phyloP scores from a whole-genome alignment of 2,888 invertebrate genomes.

The Ommatoiulus sabulosus region DNA sequence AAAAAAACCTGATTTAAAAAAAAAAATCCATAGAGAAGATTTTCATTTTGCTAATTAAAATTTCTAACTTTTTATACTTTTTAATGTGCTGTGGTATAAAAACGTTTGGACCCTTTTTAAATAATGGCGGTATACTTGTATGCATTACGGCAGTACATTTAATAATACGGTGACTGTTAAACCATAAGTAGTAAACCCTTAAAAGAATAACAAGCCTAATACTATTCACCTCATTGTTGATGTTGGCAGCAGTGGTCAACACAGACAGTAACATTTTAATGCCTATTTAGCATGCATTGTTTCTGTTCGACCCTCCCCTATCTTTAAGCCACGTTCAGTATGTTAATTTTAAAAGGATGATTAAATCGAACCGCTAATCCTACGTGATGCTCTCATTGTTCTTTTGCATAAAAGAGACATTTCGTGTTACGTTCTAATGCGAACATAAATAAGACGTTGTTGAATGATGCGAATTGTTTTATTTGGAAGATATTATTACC shows the following conservation, averaged over 20 bases:
- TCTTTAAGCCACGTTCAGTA: not conserved
- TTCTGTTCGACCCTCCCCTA: not conserved
- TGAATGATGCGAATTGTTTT: too few relatives aligned
- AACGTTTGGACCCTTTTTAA: too few relatives aligned
- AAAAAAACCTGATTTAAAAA: too few relatives aligned
- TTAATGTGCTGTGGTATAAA: too few relatives aligned
- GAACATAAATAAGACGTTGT: not conserved
- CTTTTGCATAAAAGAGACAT: not conserved
- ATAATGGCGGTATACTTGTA: too few relatives aligned
- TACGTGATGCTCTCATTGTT: not conserved
- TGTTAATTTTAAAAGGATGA: slow-evolving; percentile 35
- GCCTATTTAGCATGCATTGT: not conserved
- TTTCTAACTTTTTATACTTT: too few relatives aligned
- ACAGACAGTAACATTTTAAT: not conserved
- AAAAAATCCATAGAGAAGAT: too few relatives aligned
- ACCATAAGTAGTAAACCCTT: not conserved
- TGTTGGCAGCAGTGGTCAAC: not conserved
- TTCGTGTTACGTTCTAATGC: not conserved
- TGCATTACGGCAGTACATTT: too few relatives aligned
- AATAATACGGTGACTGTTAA: not conserved
- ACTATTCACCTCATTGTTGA: not conserved
- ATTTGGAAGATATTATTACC: too few relatives aligned
- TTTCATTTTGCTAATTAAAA: too few relatives aligned
- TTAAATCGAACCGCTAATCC: not conserved
- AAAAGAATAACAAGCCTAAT: not conserved